A percentile compares a stretch with the other conserved stretches of the same genome.
Conservation (phyloP, 1,140 invertebrate species). For the Drosophila tsacasi region DNA sequence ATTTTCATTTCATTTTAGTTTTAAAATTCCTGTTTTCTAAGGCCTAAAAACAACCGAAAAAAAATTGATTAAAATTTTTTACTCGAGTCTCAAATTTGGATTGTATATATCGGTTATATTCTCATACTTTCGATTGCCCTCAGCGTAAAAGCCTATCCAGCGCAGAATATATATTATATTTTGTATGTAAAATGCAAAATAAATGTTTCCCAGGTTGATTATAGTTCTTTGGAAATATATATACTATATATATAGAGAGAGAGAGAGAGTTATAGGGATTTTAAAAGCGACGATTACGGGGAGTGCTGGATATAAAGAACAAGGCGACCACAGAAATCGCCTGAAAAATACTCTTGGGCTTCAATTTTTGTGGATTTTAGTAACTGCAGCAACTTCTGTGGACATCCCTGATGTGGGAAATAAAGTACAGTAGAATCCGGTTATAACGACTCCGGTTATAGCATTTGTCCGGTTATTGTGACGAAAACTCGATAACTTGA, state of each 20-base stretch:
- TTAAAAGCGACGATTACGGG: constrained; percentile 16
- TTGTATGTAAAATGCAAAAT: constrained; percentile 16
- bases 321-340: not conserved
- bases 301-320: not conserved
- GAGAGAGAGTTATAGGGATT: constrained; percentile 14
- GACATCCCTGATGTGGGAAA: not conserved
- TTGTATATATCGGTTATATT: constrained; percentile 51
- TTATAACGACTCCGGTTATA: too few species aligned
- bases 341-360: not conserved
- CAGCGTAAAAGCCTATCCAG: constrained; percentile 13
- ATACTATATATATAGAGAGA: not conserved
- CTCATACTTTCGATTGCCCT: constrained; percentile 7
- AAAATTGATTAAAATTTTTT: constrained; percentile 45
- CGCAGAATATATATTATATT: constrained; percentile 10
- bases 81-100: constrained; percentile 69
- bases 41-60: constrained; percentile 14
- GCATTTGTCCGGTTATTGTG: too few species aligned
- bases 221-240: constrained; percentile 13
- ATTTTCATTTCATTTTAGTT: constrained; percentile 1
- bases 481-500: too few species aligned
- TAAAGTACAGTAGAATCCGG: too few species aligned
- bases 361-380: not conserved
- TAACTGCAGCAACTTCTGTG: not conserved
- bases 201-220: constrained; percentile 11
- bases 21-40: constrained; percentile 46